Percentiles rank a stretch among this genome's conserved stretches.
Evolutionary conservation across 2,888 invertebrate species (phyloP).

Genomic region (Drosophila robusta): DNA sequence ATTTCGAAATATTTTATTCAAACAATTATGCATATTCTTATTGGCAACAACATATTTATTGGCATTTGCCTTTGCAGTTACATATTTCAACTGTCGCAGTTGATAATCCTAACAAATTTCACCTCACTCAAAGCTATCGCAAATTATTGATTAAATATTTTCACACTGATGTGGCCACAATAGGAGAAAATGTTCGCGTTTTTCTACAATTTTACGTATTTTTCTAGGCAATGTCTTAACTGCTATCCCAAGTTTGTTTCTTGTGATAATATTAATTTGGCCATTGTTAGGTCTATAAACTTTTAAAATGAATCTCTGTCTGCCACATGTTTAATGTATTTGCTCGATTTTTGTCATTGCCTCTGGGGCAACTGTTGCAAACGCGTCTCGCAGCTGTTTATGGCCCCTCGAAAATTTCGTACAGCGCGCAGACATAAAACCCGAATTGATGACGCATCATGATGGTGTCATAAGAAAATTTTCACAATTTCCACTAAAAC

Average conservation of each 20-base stretch:
- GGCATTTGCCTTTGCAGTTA: not conserved
- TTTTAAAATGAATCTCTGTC: not conserved
- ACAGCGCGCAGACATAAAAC: constrained; percentile 50
- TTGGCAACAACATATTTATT: not conserved
- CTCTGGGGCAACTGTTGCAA: constrained; percentile 35
- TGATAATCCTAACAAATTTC: too few relatives aligned
- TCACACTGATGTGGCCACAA: too few relatives aligned
- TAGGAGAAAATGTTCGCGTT: too few relatives aligned
- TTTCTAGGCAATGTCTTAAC: too few relatives aligned
- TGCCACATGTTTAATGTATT: constrained; percentile 22
- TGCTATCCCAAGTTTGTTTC: too few relatives aligned
- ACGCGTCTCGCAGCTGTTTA: constrained; percentile 51
- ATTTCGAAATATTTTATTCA: not conserved
- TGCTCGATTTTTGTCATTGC: constrained; percentile 23
- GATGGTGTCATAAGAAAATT: constrained; percentile 67
- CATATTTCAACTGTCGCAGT: not conserved
- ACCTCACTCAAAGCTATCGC: too few relatives aligned
- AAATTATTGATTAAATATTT: too few relatives aligned
- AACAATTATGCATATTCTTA: not conserved
- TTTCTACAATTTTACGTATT: too few relatives aligned
- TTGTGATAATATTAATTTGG: too few relatives aligned
- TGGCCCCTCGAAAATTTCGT: constrained; percentile 29
- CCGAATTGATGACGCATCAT: constrained; percentile 74
- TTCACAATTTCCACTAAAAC: constrained; percentile 74
- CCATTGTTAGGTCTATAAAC: not conserved